Conservation (phyloP, 2,888 invertebrate genomes). For the Pyrrhia umbra region DNA sequence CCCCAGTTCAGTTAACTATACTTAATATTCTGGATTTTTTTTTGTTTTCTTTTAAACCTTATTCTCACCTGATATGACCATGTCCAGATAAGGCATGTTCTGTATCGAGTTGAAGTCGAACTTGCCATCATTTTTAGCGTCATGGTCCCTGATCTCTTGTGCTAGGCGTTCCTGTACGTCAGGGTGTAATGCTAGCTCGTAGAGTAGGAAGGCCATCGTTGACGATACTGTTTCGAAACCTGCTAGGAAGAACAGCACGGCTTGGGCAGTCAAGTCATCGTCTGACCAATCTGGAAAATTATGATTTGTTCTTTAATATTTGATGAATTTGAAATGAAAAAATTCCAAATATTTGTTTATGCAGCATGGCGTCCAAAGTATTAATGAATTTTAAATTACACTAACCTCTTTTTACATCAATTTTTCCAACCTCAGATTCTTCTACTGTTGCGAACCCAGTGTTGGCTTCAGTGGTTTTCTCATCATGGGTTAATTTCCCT, state of each 20-base stretch:
- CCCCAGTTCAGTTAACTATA: no score
- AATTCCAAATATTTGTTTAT: no score
- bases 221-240: conserved; percentile 89
- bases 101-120: conserved; percentile 88
- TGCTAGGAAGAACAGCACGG: conserved; percentile 88
- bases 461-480: conserved; percentile 60
- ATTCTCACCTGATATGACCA: conserved; percentile 90
- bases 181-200: conserved; percentile 90
- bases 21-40: no score
- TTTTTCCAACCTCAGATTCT: conserved; percentile 75
- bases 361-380: no score
- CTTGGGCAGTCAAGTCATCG: conserved; percentile 84
- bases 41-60: no score
- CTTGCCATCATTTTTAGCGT: conserved; percentile 78
- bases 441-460: conserved; percentile 81
- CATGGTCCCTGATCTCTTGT: conserved; percentile 87
- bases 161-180: conserved; percentile 89
- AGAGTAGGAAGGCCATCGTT: conserved; percentile 85
- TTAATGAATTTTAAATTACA: not conserved
- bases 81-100: conserved; percentile 90
- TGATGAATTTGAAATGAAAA: no score
- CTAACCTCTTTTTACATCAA: conserved; percentile 61
- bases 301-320: not conserved
- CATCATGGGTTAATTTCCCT: conserved; percentile 72
- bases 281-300: conserved; percentile 74